Conservation (phyloP, 2,113 vertebrate species). For the Brachirus orientalis region DNA sequence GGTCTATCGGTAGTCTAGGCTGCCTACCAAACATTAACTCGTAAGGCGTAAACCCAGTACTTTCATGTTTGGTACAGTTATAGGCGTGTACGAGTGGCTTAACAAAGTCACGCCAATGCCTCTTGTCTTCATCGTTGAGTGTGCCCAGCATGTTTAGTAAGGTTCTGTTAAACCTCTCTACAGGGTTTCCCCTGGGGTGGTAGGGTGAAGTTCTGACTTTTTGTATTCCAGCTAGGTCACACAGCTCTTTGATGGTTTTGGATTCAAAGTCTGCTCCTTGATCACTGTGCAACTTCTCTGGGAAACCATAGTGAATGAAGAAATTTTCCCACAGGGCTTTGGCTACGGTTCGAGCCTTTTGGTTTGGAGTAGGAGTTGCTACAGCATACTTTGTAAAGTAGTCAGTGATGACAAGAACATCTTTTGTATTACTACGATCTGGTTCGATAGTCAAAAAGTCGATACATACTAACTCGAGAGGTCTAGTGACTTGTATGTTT, state of each 20-base stretch:
- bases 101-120: background rate
- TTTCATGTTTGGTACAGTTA: background rate
- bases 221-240: background rate
- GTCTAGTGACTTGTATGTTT: background rate
- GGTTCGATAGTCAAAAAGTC: constrained; percentile 9
- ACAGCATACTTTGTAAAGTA: constrained; percentile 12
- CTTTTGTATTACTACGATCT: background rate
- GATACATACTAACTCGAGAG: background rate
- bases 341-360: background rate
- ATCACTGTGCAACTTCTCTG: background rate
- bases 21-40: background rate
- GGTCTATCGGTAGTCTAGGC: background rate
- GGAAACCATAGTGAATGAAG: background rate
- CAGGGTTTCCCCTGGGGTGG: constrained; percentile 4
- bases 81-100: background rate
- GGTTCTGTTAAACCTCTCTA: background rate
- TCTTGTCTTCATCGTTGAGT: background rate
- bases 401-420: constrained; percentile 19
- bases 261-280: background rate
- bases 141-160: background rate
- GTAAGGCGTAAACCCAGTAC: background rate
- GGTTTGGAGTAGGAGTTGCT: background rate
- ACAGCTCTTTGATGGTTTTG: background rate
- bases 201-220: background rate
- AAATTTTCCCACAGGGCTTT: constrained; percentile 5